Conservation (phyloP, 2,797 vertebrate species). For the Lutjanus argentimaculatus region DNA sequence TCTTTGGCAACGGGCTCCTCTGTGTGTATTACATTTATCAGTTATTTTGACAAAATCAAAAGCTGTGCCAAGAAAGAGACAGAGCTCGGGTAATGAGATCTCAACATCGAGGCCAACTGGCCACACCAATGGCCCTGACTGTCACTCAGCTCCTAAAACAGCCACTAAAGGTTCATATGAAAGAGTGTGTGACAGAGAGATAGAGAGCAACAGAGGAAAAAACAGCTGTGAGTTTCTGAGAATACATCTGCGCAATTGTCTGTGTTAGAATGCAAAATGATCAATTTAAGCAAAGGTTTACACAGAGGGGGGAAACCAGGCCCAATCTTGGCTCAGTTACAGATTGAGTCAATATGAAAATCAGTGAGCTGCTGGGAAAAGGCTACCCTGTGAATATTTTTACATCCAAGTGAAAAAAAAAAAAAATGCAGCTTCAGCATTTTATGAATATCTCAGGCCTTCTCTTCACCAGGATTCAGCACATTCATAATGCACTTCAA, state of each 20-base stretch:
- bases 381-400: conserved; percentile 51
- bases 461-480: conserved; percentile 47
- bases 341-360: conserved; percentile 70
- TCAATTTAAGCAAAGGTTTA: conserved; percentile 64
- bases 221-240: conserved; percentile 34
- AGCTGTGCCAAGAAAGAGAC: conserved; percentile 43
- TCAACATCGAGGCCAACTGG: conserved; percentile 41
- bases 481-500: conserved; percentile 35
- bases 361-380: conserved; percentile 55
- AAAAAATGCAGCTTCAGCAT: conserved; percentile 40
- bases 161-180: conserved; percentile 26
- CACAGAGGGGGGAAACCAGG: conserved; percentile 29
- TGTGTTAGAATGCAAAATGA: conserved; percentile 50
- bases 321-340: conserved; percentile 50
- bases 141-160: conserved; percentile 17
- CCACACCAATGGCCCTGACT: conserved; percentile 20
- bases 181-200: conserved; percentile 10
- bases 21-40: conserved; percentile 42
- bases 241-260: conserved; percentile 45
- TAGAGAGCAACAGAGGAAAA: neutral
- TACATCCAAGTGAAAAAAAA: conserved; percentile 44
- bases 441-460: conserved; percentile 49
- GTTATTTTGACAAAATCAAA: conserved; percentile 58
- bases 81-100: conserved; percentile 49
- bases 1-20: conserved; percentile 22